Evolutionary conservation across 2,797 vertebrate genomes (phyloP).

Genomic region (Liasis olivaceus): DNA sequence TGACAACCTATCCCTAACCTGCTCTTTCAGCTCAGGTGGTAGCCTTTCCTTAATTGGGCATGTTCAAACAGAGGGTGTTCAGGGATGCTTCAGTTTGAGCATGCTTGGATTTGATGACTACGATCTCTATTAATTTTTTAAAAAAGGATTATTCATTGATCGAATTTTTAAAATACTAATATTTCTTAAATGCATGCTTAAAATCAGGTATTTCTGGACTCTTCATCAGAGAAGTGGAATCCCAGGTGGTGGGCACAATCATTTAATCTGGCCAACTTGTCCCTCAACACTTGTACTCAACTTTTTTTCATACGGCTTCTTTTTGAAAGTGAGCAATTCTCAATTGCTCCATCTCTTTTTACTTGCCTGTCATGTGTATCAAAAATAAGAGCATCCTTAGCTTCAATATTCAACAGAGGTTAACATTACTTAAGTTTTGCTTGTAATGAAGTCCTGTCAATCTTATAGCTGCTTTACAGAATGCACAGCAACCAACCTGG

Average conservation of each 20-base stretch:
- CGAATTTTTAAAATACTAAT: neutral
- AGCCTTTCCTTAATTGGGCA: neutral
- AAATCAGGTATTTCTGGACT: neutral
- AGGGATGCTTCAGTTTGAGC: neutral
- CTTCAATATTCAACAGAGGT: neutral
- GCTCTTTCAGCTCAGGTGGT: neutral
- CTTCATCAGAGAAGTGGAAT: neutral
- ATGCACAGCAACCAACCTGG: neutral
- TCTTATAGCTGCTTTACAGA: neutral
- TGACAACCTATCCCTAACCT: neutral
- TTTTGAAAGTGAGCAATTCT: neutral
- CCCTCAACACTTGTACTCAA: neutral
- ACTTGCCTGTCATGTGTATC: neutral
- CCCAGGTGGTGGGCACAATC: neutral
- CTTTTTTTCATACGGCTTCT: neutral
- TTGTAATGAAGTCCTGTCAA: neutral
- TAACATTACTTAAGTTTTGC: neutral
- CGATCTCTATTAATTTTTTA: neutral
- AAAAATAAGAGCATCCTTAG: neutral
- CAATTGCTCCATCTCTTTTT: neutral
- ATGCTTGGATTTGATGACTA: neutral
- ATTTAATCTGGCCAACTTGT: neutral
- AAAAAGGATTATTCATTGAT: neutral
- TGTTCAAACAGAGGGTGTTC: neutral
- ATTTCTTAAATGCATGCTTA: neutral